Base-by-base conservation (phyloP, 1,140 invertebrate species). In the Paralvinella palmiformis region DNA sequence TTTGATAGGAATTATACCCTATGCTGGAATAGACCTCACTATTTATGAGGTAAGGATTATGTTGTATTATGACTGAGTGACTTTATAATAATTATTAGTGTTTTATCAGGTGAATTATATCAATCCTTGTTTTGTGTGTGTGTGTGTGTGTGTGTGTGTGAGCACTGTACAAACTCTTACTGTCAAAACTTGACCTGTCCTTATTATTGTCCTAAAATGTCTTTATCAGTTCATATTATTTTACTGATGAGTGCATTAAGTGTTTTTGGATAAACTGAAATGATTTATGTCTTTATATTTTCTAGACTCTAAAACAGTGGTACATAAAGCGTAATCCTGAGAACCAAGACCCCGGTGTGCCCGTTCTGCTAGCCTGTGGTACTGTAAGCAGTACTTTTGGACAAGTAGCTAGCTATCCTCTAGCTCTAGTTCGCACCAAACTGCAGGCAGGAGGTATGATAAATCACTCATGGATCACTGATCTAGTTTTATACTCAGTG, bases 21-120 rank as follows among this genome's bases (percentile, higher is more conserved):
- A 99, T 79, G 96, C 97, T 35, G 97, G 97, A 66, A 98, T 99
- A 66, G 97, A 99, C 84, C 84, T 99, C 71, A 92, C 94, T 45
- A 89, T 98, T 13, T 99, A 99, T 79, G 97, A 99, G 82, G 86
- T 85, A 36, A 31, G 55, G n/a, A n/a, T n/a, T n/a, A n/a, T n/a
- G n/a, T n/a, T n/a, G n/a, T n/a, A n/a, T n/a, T n/a, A n/a, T n/a
- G n/a, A n/a, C n/a, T n/a, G n/a, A n/a, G n/a, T n/a, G n/a, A n/a
- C n/a, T n/a, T n/a, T n/a, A n/a, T n/a, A n/a, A n/a, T n/a, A n/a
- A n/a, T n/a, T n/a, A n/a, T n/a, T n/a, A n/a, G n/a, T n/a, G n/a
- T n/a, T n/a, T n/a, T n/a, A n/a, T n/a, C n/a, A n/a, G n/a, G n/a
- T n/a, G n/a, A n/a, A n/a, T n/a, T n/a, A n/a, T n/a, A n/a, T n/a